Evolutionary conservation across 2,888 invertebrate species (phyloP), one percentile per base, ranked within the genome.

Genomic region (Drosophila tanythrix): DNA sequence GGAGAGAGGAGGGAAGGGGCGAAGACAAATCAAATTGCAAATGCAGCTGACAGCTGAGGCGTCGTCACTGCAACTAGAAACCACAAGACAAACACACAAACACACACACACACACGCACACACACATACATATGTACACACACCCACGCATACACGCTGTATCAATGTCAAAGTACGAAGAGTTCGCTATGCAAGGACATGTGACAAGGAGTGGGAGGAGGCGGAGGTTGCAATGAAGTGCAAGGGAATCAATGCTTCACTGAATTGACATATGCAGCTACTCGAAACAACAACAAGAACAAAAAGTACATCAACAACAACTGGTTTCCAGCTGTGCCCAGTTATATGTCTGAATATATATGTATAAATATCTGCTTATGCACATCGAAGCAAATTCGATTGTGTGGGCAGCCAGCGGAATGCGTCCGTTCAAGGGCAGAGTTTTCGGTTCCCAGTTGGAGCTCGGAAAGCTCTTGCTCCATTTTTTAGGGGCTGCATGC

Each of bases 121-220:
- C 31, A 63, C 27, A 53, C 10, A 43, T 7, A 40, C 31, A 55
- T 29, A 57, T n/a, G 46, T 6, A 65, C 51, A 55, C 29, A 69
- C 63, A 72, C 68, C 51, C 29, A 64, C 53, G 50, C 43, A 65
- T 18, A 36, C 13, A 38, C 13, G 40, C 38, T 71, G 82, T 84
- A 89, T 88, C 88, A 88, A 88, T 88, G 88, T 90, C 90, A 89
- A 82, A 73, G 73, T 79, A 74, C 79, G 85, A 71, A 74, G 70
- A 65, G 81, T 75, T 78, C 74, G 82, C 60, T 67, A 51, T 73
- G 58, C 88, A 89, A 89, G 90, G 85, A 85, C 85, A 88, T 70
- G 53, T 57, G 64, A 65, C 63, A 58, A 18, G 51, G 52, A 65
- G 61, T 51, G 53, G 53, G 43, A 36, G 33, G 38, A n/a, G 35